Conservation (phyloP, 2,113 vertebrate genomes). For the Falco punctatus region DNA sequence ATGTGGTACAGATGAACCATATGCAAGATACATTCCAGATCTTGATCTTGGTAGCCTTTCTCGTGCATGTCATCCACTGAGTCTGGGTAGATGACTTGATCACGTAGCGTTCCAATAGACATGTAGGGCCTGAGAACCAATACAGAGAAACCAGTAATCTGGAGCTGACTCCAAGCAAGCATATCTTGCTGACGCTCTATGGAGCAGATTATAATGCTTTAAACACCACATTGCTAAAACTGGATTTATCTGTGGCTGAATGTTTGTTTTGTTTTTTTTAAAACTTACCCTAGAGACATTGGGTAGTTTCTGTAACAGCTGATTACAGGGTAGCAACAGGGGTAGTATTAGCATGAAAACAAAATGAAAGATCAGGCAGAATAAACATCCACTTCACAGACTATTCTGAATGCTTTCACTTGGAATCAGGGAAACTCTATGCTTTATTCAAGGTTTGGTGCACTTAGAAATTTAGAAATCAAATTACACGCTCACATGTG, state of each 20-base stretch:
- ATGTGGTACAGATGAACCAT: slow-evolving; percentile 95
- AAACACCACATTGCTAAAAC: slow-evolving; percentile 10
- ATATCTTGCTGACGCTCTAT: not conserved
- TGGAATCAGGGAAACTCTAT: not conserved
- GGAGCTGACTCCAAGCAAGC: not conserved
- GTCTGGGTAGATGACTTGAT: slow-evolving; percentile 98
- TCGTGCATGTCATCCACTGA: slow-evolving; percentile 89
- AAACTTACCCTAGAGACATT: not conserved
- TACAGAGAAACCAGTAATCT: not conserved
- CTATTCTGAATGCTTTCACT: not conserved
- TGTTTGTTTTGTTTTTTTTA: not conserved
- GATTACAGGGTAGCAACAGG: not conserved
- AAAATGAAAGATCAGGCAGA: not conserved
- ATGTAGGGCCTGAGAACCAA: slow-evolving; percentile 89
- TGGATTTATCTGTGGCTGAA: not conserved
- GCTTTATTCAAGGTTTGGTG: not conserved
- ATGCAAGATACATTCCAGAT: slow-evolving; percentile 90
- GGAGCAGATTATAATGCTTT: not conserved
- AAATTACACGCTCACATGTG: not conserved
- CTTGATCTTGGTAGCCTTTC: slow-evolving; percentile 86
- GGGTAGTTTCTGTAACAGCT: slow-evolving; percentile 10
- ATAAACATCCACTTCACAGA: not conserved
- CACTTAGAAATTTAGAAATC: not conserved
- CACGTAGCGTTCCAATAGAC: slow-evolving; percentile 93
- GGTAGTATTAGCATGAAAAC: not conserved